Percentiles rank a stretch among this genome's conserved stretches.
Evolutionary conservation across 2,888 invertebrate species (phyloP).

Genomic region (Pandemis heparana): DNA sequence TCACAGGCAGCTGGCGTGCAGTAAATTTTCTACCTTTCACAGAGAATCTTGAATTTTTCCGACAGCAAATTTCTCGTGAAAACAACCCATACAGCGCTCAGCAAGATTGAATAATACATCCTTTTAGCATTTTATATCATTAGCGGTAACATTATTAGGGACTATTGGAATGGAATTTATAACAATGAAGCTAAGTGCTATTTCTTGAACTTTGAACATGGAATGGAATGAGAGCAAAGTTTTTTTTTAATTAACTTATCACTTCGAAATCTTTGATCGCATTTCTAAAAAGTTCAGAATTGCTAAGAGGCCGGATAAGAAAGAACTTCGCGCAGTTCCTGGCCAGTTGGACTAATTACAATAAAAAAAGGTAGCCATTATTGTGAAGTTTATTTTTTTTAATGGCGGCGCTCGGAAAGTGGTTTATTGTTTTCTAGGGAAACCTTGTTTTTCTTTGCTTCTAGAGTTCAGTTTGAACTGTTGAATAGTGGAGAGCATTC

Average conservation of each 20-base stretch:
- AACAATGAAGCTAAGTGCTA: slow-evolving; percentile 7
- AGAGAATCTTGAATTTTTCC: background rate
- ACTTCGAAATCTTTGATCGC: slow-evolving; percentile 13
- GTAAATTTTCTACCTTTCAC: background rate
- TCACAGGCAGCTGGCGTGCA: background rate
- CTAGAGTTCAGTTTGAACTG: background rate
- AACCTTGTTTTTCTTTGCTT: slow-evolving; percentile 1
- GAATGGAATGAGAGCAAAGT: slow-evolving; percentile 3
- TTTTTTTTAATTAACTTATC: slow-evolving; percentile 31
- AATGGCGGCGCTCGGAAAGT: background rate
- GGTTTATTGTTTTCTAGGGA: slow-evolving; percentile 3
- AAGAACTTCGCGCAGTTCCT: slow-evolving; percentile 14
- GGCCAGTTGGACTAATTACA: slow-evolving; percentile 33
- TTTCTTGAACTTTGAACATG: background rate
- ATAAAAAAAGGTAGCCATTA: slow-evolving; percentile 17
- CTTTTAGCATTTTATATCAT: background rate
- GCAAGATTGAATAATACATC: background rate
- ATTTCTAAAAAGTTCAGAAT: slow-evolving; percentile 22
- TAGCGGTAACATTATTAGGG: background rate
- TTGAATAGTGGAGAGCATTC: background rate
- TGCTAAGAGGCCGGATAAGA: slow-evolving; percentile 21
- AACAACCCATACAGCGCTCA: background rate
- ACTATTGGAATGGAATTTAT: background rate
- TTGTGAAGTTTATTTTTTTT: slow-evolving; percentile 21
- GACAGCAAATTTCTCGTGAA: background rate